Evolutionary conservation across 2,113 vertebrate species (phyloP), one percentile per base, ranked within the genome.

Genomic region (Callorhinus ursinus): DNA sequence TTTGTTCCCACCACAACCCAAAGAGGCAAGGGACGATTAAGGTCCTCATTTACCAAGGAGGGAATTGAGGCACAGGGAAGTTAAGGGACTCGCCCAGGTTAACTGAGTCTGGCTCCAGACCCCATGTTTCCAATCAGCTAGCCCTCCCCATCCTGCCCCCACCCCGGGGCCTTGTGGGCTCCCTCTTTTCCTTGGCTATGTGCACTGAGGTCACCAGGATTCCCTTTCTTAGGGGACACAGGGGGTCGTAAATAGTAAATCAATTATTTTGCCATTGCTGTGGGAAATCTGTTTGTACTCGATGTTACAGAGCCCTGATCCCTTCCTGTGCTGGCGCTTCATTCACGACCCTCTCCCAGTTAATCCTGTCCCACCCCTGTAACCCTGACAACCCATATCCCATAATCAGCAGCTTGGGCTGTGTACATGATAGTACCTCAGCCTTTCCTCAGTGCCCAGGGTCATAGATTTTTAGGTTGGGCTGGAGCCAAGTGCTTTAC

Each of bases 1-100:
- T 80, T 82, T 13, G 1, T 59, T 91, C 26, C 53, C 51, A n/a
- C 11, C 22, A 24, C 28, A 63, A 33, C 6, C 76, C 42, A 39
- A 12, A 5, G 26, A 95, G 42, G 39, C 13, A 14, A 88, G 59
- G 51, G 26, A 36, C 21, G 9, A 3, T 33, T 1, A 24, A 36
- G 3, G 49, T 24, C 4, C 26, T 11, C 0, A 0, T 61, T 89
- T 24, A 22, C 11, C 0, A 11, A 33, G 55, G 33, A 81, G 31
- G 67, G 82, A 88, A 81, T 24, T 0, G 63, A 94, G 84, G 33
- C 57, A 72, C 16, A 42, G 61, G 51, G 81, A 21, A 2, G 18
- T 22, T 39, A 31, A 63, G 26, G 8, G 72, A 31, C 36, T 59
- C 59, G 21, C 6, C 15, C 13, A 9, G 26, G 55, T 42, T 71